phyloP scores from a whole-genome alignment of 2,113 vertebrate species.

The Pionites leucogaster region DNA sequence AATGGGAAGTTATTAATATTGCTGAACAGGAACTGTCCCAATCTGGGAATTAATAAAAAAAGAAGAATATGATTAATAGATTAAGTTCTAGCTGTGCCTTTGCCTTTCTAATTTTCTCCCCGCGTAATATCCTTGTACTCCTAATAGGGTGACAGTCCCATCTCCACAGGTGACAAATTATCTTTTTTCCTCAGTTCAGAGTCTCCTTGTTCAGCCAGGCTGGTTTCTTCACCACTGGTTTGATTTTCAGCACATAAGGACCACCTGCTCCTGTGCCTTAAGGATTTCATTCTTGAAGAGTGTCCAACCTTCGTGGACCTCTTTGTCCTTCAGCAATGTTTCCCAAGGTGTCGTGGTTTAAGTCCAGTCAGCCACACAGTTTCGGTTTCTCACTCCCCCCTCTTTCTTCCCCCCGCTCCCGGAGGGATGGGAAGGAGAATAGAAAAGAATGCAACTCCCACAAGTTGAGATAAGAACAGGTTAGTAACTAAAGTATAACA shows the following conservation, averaged over 20 bases:
- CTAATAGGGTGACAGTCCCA: background rate
- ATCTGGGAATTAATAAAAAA: background rate
- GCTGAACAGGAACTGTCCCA: background rate
- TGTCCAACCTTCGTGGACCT: background rate
- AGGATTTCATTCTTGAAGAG: background rate
- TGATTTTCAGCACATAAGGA: background rate
- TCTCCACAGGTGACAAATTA: background rate
- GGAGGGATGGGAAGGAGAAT: too few species aligned
- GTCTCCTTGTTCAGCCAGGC: background rate
- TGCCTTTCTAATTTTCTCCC: background rate
- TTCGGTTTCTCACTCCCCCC: too few species aligned
- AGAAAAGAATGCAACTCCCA: too few species aligned
- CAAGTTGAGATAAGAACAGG: too few species aligned
- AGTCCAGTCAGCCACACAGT: too few species aligned
- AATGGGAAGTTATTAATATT: background rate
- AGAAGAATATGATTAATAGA: background rate
- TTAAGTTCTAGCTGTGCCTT: background rate
- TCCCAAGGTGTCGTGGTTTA: background rate
- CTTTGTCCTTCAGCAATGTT: background rate
- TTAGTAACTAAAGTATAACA: too few species aligned
- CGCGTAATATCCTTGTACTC: background rate
- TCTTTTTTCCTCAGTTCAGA: background rate
- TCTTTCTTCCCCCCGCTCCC: too few species aligned
- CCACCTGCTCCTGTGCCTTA: background rate
- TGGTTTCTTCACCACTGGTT: background rate